These are phyloP conservation scores for Pyrochroa serraticornis DNA, from an alignment of 2,888 invertebrate genomes.

Conservation along the genomic window DNA sequence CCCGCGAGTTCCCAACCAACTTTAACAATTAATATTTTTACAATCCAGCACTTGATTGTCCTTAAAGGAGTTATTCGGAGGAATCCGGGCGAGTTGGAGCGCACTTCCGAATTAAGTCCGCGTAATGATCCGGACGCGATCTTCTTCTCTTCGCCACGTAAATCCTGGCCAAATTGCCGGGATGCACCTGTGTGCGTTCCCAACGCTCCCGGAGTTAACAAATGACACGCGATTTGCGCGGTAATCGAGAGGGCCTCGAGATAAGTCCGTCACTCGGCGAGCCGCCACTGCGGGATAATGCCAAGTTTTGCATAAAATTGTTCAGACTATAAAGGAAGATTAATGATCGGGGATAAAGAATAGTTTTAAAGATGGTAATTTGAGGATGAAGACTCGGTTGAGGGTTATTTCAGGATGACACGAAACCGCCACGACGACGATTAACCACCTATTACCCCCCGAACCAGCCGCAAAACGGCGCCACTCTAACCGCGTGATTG, in stretches of 20 bases:
- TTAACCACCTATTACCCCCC: slow-evolving; percentile 4
- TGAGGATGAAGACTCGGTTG: slow-evolving; percentile 32
- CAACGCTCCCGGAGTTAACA: slow-evolving; percentile 52
- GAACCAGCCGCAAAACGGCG: slow-evolving; percentile 3
- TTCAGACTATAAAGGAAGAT: slow-evolving; percentile 51
- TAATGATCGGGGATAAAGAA: slow-evolving; percentile 49
- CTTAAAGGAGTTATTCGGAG: slow-evolving; percentile 46
- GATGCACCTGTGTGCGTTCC: slow-evolving; percentile 54
- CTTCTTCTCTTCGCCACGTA: slow-evolving; percentile 30
- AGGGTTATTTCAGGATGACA: slow-evolving; percentile 18
- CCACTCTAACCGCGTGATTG: no score
- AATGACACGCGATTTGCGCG: slow-evolving; percentile 56
- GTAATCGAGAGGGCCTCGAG: slow-evolving; percentile 51
- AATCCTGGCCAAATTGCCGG: slow-evolving; percentile 55
- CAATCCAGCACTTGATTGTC: slow-evolving; percentile 54
- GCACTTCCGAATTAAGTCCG: neutral
- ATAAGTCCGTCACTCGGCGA: slow-evolving; percentile 50
- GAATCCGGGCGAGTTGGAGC: slow-evolving; percentile 3
- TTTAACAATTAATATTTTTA: slow-evolving; percentile 58
- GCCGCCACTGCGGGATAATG: slow-evolving; percentile 41
- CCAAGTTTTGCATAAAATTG: slow-evolving; percentile 55
- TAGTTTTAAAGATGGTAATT: slow-evolving; percentile 49
- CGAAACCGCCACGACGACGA: slow-evolving; percentile 9
- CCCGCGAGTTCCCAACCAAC: slow-evolving; percentile 47
- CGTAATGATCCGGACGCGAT: slow-evolving; percentile 1